phyloP scores from a whole-genome alignment of 1,140 invertebrate species.

The Parasteatoda tepidariorum region DNA sequence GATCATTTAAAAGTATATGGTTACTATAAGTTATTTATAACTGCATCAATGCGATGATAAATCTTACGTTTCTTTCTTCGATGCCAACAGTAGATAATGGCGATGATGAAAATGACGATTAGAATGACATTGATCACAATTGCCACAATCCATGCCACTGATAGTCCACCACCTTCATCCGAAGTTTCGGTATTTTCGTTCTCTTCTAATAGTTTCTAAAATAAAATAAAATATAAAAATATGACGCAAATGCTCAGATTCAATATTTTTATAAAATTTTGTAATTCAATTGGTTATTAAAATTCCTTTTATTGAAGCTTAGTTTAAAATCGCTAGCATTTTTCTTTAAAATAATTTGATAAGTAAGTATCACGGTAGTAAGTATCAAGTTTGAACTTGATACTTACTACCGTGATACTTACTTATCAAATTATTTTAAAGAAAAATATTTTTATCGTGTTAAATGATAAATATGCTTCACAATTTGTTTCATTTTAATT shows the following conservation, averaged over 20 bases:
- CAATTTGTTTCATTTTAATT: no score
- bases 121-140: conserved; percentile 61
- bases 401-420: no score
- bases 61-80: conserved; percentile 56
- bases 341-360: no score
- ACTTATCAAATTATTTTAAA: no score
- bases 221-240: neutral
- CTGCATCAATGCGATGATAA: neutral
- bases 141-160: conserved; percentile 61
- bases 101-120: conserved; percentile 54
- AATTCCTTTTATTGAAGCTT: neutral
- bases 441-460: no score
- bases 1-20: no score
- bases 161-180: conserved; percentile 32
- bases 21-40: no score
- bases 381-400: no score
- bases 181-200: neutral
- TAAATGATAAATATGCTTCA: no score
- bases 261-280: neutral
- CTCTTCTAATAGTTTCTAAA: conserved; percentile 35
- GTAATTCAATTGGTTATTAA: neutral
- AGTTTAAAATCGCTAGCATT: neutral
- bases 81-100: conserved; percentile 61
- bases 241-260: neutral
- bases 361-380: no score